A percentile compares a stretch with the other conserved stretches of the same genome.
Evolutionary conservation across 2,113 vertebrate genomes (phyloP).

Genomic region (Anser brachyrhynchus): DNA sequence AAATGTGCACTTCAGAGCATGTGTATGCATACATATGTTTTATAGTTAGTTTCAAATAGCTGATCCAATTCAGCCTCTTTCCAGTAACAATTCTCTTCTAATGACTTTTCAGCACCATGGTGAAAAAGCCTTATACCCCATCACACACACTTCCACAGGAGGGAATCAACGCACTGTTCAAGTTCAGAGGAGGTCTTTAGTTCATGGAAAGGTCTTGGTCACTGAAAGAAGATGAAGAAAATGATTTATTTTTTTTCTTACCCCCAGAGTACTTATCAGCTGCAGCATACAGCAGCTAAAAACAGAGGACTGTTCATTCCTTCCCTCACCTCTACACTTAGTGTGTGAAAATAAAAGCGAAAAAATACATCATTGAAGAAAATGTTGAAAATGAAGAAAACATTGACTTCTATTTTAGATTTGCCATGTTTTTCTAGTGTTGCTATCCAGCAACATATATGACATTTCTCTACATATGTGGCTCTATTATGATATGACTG

Average conservation of each 20-base stretch:
- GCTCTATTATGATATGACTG: neutral
- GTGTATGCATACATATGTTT: neutral
- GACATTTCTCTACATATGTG: neutral
- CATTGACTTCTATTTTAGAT: neutral
- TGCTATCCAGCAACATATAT: neutral
- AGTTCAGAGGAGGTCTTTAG: neutral
- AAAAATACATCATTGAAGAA: neutral
- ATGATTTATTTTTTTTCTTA: neutral
- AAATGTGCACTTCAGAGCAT: neutral
- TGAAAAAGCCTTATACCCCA: neutral
- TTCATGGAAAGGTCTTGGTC: neutral
- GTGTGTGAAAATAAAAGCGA: neutral
- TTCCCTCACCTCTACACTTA: neutral
- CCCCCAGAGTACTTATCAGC: neutral
- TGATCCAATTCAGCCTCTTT: slow-evolving; percentile 1
- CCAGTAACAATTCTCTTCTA: neutral
- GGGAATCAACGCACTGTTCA: neutral
- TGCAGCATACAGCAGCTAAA: neutral
- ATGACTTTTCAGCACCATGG: neutral
- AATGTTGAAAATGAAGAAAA: neutral
- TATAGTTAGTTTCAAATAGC: neutral
- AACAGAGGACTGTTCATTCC: neutral
- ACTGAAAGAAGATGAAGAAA: neutral
- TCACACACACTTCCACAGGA: neutral
- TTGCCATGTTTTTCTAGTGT: neutral